These are phyloP conservation scores for Coluber constrictor DNA, from an alignment of 2,797 vertebrate genomes.

Conservation along the genomic window DNA sequence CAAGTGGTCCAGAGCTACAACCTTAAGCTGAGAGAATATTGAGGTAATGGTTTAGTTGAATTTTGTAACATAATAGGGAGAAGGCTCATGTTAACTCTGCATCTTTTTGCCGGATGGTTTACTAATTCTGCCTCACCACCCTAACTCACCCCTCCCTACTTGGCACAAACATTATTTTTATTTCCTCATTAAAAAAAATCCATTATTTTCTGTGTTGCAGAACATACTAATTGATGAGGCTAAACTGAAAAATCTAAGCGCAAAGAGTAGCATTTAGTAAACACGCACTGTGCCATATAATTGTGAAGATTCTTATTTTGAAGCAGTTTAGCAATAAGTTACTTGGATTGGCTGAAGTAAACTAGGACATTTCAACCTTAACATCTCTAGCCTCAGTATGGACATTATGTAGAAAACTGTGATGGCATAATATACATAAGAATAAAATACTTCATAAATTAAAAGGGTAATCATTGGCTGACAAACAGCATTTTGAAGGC, in stretches of 20 bases:
- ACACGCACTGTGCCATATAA: not conserved
- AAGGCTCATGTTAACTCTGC: not conserved
- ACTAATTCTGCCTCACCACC: not conserved
- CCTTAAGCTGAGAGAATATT: not conserved
- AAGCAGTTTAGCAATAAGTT: not conserved
- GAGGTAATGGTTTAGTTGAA: not conserved
- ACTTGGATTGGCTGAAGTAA: not conserved
- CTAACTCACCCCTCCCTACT: not conserved
- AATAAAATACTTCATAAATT: not conserved
- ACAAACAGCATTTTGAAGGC: slow-evolving; percentile 38
- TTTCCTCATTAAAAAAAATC: not conserved
- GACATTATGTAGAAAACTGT: not conserved
- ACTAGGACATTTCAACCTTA: not conserved
- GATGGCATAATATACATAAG: not conserved
- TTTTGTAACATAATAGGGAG: not conserved
- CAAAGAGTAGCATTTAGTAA: not conserved
- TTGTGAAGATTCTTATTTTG: not conserved
- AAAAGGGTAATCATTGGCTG: slow-evolving; percentile 10
- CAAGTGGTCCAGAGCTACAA: not conserved
- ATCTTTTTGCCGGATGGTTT: not conserved
- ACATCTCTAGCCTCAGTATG: not conserved
- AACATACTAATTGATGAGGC: not conserved
- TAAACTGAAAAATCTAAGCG: not conserved
- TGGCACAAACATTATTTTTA: not conserved
- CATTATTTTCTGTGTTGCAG: not conserved